Base-by-base conservation (phyloP, 2,888 invertebrate species). In the Pollenia labialis region DNA sequence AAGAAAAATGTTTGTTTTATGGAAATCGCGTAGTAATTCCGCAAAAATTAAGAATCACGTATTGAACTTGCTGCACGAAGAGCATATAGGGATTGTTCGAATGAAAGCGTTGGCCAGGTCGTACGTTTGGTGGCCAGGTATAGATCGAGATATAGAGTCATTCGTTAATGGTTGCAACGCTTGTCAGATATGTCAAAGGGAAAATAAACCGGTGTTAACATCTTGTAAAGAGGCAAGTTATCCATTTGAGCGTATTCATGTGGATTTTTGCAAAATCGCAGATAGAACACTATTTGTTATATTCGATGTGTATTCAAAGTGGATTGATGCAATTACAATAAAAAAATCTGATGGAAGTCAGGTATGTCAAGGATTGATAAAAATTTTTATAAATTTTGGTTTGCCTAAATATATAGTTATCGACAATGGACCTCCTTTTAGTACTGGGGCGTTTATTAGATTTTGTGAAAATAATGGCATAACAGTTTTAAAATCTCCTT, bases 121-220 rank as follows among this genome's bases (percentile, higher is more conserved):
- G 0, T 85, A 85, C 9, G 74, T 85, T 1, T 85, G 80, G 85
- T 80, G 85, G 72, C 56, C 60, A 9, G 62, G 75, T 23, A 75
- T 85, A 14, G 85, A 85, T 71, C 1, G 2, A 0, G 79, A 85
- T 62, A 75, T 85, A 42, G 71, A 75, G 23, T 6, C 12, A 4
- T 83, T 64, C 14, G 68, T 56, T 54, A 71, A 40, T 10, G 32
- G 58, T 69, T 71, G 71, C 23, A 71, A 18, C n/a, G 56, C 50
- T n/a, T 69, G 69, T 23, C 46, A 68, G 18, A 6, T 7, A 66
- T 77, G 44, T 50, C 48, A 60, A 50, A 42, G 18, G n/a, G n/a
- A n/a, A n/a, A n/a, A n/a, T n/a, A n/a, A n/a, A n/a, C n/a, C n/a
- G n/a, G n/a, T n/a, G n/a, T n/a, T n/a, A n/a, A n/a, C n/a, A n/a